Percentiles rank a stretch among this genome's conserved stretches.
These are phyloP conservation scores for Catharus fuscescens DNA, from an alignment of 2,113 vertebrate genomes.

Conservation along the genomic window DNA sequence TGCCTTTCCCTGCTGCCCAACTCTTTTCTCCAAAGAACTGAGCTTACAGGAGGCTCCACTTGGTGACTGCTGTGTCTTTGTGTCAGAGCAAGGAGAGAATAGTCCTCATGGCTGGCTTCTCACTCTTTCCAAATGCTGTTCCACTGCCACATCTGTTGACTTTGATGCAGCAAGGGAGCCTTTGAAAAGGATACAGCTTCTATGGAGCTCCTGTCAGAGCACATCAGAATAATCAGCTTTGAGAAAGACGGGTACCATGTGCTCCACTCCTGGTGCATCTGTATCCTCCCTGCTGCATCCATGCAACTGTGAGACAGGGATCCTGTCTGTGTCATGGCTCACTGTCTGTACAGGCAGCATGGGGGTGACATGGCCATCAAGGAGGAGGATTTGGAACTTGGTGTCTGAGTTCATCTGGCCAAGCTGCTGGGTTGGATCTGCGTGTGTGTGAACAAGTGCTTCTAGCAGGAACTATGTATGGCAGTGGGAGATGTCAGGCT, in stretches of 20 bases:
- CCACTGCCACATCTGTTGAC: not conserved
- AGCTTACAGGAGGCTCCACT: not conserved
- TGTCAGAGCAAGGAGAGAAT: not conserved
- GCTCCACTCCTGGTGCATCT: rapidly evolving
- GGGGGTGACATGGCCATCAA: not conserved
- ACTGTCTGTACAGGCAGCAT: not conserved
- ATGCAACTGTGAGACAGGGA: not conserved
- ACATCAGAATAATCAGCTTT: not conserved
- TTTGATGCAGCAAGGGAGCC: not conserved
- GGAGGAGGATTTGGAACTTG: not conserved
- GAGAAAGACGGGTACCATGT: not conserved
- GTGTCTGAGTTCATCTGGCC: not conserved
- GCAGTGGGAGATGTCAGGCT: not conserved
- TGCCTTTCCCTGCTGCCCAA: not conserved
- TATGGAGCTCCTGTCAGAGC: not conserved
- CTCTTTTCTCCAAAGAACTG: not conserved
- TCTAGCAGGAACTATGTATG: not conserved
- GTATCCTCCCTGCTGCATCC: not conserved
- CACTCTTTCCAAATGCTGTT: not conserved
- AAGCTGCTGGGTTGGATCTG: not conserved
- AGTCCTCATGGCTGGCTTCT: not conserved
- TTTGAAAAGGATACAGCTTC: not conserved
- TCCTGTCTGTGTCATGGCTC: not conserved
- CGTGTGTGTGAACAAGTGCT: rapidly evolving
- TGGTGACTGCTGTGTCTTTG: not conserved